Evolutionary conservation across 2,113 vertebrate species (phyloP).

Genomic region (Rhagologus leucostigma): DNA sequence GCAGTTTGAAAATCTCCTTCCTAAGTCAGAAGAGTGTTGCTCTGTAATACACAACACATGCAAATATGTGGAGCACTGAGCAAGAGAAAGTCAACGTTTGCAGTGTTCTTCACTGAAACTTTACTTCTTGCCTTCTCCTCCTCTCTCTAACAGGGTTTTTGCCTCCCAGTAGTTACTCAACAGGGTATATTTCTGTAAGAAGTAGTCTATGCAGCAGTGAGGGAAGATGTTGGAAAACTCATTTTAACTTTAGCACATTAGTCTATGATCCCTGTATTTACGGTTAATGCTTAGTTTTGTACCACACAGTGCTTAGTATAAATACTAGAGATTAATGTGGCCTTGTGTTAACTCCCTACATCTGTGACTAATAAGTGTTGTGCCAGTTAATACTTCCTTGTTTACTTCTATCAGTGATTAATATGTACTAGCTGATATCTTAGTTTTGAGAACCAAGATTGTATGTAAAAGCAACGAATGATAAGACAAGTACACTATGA

Average conservation of each 20-base stretch:
- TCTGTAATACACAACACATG: neutral
- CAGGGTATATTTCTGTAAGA: neutral
- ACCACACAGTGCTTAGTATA: neutral
- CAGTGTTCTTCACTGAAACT: neutral
- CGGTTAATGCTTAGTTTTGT: neutral
- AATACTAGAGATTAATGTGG: neutral
- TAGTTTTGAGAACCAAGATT: neutral
- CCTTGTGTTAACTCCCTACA: neutral
- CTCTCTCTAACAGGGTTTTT: neutral
- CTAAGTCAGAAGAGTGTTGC: neutral
- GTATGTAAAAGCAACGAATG: neutral
- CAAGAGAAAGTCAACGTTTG: neutral
- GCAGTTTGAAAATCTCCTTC: neutral
- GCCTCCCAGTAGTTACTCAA: neutral
- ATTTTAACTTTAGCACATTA: neutral
- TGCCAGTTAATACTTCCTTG: neutral
- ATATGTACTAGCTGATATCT: neutral
- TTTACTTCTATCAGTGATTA: neutral
- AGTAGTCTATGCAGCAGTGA: neutral
- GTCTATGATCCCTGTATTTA: neutral
- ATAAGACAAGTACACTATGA: neutral
- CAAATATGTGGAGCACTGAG: neutral
- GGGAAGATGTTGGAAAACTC: neutral
- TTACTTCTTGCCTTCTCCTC: neutral
- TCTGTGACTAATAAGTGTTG: neutral